These are phyloP conservation scores for Channa maculata DNA, from an alignment of 2,113 vertebrate species.

Conservation along the genomic window DNA sequence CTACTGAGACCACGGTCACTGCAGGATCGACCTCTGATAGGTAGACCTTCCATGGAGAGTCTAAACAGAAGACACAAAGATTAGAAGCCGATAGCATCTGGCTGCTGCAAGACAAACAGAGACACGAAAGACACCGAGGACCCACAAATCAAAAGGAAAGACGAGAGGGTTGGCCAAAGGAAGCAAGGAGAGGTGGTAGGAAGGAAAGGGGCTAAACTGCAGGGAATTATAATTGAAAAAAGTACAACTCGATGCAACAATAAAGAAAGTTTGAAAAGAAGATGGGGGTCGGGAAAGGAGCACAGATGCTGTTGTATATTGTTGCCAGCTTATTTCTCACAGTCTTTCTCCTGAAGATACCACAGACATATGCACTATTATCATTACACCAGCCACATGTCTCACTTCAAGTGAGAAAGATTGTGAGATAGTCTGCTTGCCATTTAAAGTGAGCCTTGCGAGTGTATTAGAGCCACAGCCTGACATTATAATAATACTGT, in stretches of 20 bases:
- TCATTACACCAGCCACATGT: constrained; percentile 27
- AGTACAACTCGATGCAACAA: constrained; percentile 10
- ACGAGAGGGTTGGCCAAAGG: constrained; percentile 28
- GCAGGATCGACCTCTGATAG: constrained; percentile 87
- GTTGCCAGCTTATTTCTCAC: constrained; percentile 43
- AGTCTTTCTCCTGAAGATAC: constrained; percentile 38
- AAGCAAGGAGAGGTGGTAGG: not conserved
- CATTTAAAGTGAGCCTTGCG: not conserved
- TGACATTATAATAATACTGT: constrained; percentile 32
- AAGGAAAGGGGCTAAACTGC: not conserved
- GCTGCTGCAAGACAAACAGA: constrained; percentile 49
- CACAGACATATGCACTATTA: constrained; percentile 51
- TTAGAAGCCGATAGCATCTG: constrained; percentile 59
- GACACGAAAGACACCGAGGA: constrained; percentile 21
- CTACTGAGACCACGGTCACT: constrained; percentile 85
- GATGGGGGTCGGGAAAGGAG: constrained; percentile 37
- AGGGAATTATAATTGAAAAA: constrained; percentile 1
- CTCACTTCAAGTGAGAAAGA: constrained; percentile 21
- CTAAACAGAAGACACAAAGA: constrained; percentile 76
- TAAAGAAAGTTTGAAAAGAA: constrained; percentile 21
- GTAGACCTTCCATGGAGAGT: constrained; percentile 97
- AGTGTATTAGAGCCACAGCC: constrained; percentile 40
- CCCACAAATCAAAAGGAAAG: constrained; percentile 48
- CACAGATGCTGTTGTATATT: constrained; percentile 41
- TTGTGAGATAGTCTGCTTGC: constrained; percentile 13